These are phyloP conservation scores for Tryphoninae sp. DNA, from an alignment of 2,888 invertebrate species.

Conservation along the genomic window DNA sequence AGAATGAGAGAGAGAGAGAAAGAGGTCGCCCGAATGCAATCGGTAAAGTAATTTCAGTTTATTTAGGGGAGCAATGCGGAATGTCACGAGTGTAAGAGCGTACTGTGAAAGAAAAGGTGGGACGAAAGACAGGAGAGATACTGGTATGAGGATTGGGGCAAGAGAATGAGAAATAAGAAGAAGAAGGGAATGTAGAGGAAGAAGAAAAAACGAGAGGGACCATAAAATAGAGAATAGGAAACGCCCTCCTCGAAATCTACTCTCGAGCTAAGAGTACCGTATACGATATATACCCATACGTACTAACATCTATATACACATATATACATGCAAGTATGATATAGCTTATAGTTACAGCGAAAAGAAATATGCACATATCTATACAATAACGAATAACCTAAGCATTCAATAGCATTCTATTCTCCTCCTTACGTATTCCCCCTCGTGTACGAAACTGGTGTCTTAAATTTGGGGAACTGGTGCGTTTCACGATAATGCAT, in stretches of 20 bases:
- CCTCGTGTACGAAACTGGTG: neutral
- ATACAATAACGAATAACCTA: slow-evolving; percentile 52
- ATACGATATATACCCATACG: slow-evolving; percentile 40
- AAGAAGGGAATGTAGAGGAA: slow-evolving; percentile 33
- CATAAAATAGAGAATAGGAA: slow-evolving; percentile 59
- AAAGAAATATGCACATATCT: slow-evolving; percentile 49
- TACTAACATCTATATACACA: neutral
- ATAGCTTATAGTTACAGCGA: slow-evolving; percentile 25
- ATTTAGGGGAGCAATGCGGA: slow-evolving; percentile 64
- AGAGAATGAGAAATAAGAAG: slow-evolving; percentile 51
- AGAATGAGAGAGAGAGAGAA: slow-evolving; percentile 28
- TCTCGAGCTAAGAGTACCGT: slow-evolving; percentile 47
- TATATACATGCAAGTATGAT: slow-evolving; percentile 5
- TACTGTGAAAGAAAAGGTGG: slow-evolving; percentile 21
- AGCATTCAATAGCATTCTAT: slow-evolving; percentile 48
- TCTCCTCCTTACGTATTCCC: slow-evolving; percentile 8
- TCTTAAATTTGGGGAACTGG: slow-evolving; percentile 18
- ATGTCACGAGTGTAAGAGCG: slow-evolving; percentile 59
- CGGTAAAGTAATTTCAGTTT: slow-evolving; percentile 68
- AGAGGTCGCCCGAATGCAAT: slow-evolving; percentile 63
- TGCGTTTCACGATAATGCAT: slow-evolving; percentile 16
- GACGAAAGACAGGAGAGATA: slow-evolving; percentile 32
- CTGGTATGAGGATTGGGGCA: slow-evolving; percentile 38
- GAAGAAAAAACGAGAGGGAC: slow-evolving; percentile 41
- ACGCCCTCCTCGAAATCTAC: slow-evolving; percentile 62